Base-by-base conservation (phyloP, 2,888 invertebrate species). In the Acleris sparsana region DNA sequence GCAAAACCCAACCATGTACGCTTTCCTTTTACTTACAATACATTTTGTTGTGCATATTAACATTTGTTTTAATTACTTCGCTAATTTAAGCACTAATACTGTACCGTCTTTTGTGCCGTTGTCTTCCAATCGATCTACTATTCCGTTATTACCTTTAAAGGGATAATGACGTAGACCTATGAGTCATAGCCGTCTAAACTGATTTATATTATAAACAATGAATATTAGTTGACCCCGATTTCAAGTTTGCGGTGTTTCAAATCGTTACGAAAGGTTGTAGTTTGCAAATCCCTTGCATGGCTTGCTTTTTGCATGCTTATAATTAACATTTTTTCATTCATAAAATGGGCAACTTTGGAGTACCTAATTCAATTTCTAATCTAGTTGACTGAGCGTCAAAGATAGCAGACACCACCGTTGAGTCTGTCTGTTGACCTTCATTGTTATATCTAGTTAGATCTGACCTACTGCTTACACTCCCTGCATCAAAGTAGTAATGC, bases 11-110 rank as follows among this genome's bases (percentile, higher is more conserved):
- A 49, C 18, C 49, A 73, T 88, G 84, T 88, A 85, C 81, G 89
- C 90, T 90, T 90, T 84, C 83, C 72, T 85, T 86, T 80, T 87
- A 75, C 75, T 90, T 89, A 91, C 90, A 89, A 87, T 90, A 91
- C 88, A 89, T 89, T 80, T 78, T 68, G 75, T 86, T 74, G 78
- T 84, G 75, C 85, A 86, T 87, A 80, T 88, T 87, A 86, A 85
- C 84, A 81, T 83, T 84, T 85, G 86, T 84, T 91, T 89, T 85
- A 85, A 88, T 87, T 86, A 82, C 74, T 79, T 78, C 80, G 81
- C 83, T 78, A 65, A 73, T 80, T 74, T 71, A 55, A 76, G 73
- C 75, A 74, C 77, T 80, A 75, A 75, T 72, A 71, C 71, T 22
- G 70, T 75, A 71, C 29, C 76, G 67, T 69, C 70, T 75, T 73